Percentiles rank a stretch among this genome's conserved stretches.
Conservation (phyloP, 2,113 vertebrate species). For the Sylvilagus bachmani region DNA sequence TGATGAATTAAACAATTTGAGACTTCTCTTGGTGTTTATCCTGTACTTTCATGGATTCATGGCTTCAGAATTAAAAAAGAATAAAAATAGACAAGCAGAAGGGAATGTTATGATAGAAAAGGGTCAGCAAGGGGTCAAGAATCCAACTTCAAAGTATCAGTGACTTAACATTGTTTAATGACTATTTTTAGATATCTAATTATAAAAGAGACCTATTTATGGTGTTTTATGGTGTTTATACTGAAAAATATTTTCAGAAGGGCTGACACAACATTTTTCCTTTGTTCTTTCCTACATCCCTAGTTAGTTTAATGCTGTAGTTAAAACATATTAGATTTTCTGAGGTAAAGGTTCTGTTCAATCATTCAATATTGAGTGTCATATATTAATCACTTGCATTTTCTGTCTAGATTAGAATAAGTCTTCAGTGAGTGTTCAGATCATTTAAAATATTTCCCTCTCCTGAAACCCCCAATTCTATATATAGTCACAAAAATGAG, state of each 20-base stretch:
- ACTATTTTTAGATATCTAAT: slow-evolving; percentile 40
- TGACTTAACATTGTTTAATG: not conserved
- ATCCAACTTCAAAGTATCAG: slow-evolving; percentile 12
- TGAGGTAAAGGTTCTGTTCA: not conserved
- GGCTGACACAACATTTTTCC: not conserved
- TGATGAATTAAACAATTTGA: slow-evolving; percentile 15
- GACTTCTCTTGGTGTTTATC: slow-evolving; percentile 18
- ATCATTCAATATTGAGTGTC: not conserved
- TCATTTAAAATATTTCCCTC: slow-evolving; percentile 38
- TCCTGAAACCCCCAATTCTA: not conserved
- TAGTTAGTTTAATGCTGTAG: slow-evolving; percentile 25
- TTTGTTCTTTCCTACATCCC: not conserved
- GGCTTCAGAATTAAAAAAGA: slow-evolving; percentile 1
- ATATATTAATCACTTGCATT: not conserved
- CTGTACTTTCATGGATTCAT: not conserved
- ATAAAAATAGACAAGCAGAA: slow-evolving; percentile 30
- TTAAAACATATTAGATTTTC: slow-evolving; percentile 23
- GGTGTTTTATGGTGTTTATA: not conserved
- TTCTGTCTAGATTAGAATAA: slow-evolving; percentile 28
- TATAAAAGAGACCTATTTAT: not conserved
- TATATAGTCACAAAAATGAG: slow-evolving; percentile 16
- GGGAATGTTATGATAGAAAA: not conserved
- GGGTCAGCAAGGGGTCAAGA: not conserved
- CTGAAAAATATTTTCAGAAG: slow-evolving; percentile 38
- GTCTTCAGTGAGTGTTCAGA: not conserved